Evolutionary conservation across 1,140 invertebrate genomes (phyloP), one percentile per base, ranked within the genome.

Genomic region (Drosophila setifemur): DNA sequence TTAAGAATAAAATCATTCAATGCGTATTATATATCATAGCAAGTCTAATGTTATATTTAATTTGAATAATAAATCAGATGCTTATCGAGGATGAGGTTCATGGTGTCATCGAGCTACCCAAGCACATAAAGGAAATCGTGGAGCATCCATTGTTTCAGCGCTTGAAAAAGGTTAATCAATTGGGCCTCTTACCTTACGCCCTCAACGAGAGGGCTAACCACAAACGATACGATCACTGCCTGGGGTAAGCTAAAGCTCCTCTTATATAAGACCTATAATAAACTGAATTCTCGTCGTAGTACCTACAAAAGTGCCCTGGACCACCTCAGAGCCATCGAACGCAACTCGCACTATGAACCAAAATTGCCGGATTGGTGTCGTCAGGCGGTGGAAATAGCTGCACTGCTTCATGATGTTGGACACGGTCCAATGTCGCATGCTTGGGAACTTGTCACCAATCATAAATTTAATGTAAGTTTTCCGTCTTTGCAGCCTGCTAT

Each of bases 331-430:
- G 70, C 69, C 0, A 29, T 89, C 7, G 61, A 60, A 23, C 57
- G 71, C 1, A 89, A 89, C 37, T 86, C 79, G 0, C 63, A 35
- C 3, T 44, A 61, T 19, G 44, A 69, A 4, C 55, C 42, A 3
- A 63, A 66, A 11, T 48, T 88, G 28, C 86, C 85, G 0, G 44
- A 60, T 3, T 86, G 76, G 79, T 88, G 75, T 54, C 74, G 72
- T 7, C 40, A 67, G 8, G 50, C 87, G 0, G 82, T 88, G 1
- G 73, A 88, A 39, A 91, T 95, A 28, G 94, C 94, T 37, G 94
- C 93, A 0, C 91, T 95, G 0, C 93, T 94, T 55, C 95, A 95
- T 90, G 94, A 95, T 77, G 68, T 95, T 1, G 94, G 94, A 21
- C 94, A 95, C 87, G 94, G 94, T 2, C 94, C 94, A 2, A 94